A percentile compares a stretch with the other conserved stretches of the same genome.
These are phyloP conservation scores for Tribolium freemani DNA, from an alignment of 2,888 invertebrate genomes.

Conservation along the genomic window DNA sequence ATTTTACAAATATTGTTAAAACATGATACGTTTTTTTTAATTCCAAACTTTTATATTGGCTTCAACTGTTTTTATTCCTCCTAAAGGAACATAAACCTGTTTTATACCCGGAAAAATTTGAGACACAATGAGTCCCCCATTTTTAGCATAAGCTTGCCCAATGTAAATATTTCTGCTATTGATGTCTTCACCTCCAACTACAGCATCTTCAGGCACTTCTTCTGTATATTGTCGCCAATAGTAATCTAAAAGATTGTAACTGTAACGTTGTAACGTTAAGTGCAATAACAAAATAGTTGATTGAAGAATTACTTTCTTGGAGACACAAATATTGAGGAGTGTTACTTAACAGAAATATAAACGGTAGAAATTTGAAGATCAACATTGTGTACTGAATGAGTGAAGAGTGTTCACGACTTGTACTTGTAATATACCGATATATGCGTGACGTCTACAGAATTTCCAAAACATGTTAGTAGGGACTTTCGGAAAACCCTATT, in stretches of 20 bases:
- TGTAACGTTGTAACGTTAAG: not conserved
- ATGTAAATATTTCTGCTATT: conserved; percentile 15
- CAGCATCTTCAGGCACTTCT: conserved; percentile 12
- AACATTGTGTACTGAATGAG: not conserved
- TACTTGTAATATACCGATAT: not conserved
- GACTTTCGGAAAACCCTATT: not conserved
- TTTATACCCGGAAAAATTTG: conserved; percentile 1
- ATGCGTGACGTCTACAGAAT: not conserved
- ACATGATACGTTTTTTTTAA: not conserved
- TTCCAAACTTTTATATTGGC: not conserved
- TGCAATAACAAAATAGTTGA: not conserved
- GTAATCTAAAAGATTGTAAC: conserved; percentile 9
- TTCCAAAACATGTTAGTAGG: not conserved
- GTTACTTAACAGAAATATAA: not conserved
- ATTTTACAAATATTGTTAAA: not conserved
- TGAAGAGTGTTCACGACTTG: not conserved
- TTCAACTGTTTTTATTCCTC: not conserved
- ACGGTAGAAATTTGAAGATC: not conserved
- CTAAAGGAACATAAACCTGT: not conserved
- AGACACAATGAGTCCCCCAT: conserved; percentile 3
- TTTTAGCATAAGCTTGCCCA: conserved; percentile 5
- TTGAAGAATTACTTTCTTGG: not conserved
- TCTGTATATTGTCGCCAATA: conserved; percentile 29
- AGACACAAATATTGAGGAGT: not conserved
- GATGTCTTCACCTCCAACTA: conserved; percentile 23